Evolutionary conservation across 2,797 vertebrate species (phyloP), one percentile per base, ranked within the genome.

Genomic region (Melanotaenia pygmaea): DNA sequence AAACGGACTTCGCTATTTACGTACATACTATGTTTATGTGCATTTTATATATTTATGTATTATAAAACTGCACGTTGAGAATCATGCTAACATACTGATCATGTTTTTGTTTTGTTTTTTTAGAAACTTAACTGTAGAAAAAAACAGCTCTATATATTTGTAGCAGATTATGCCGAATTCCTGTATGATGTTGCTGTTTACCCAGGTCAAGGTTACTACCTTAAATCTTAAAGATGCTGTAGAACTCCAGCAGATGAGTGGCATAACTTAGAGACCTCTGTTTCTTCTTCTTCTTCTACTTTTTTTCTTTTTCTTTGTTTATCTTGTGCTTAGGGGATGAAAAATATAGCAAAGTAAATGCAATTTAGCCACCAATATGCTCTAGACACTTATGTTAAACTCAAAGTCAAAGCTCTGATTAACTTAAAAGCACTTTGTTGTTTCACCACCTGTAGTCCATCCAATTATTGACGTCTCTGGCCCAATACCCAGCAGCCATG

Each of bases 381-480:
- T 64, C n/a, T n/a, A 38, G 59, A 60, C 65, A 60, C 45, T n/a
- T 14, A 77, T 7, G 1, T 37, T 59, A 7, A 64, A 53, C 50
- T 14, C 28, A 13, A 78, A 76, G 60, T 53, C 28, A 40, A 35
- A n/a, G 57, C 53, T 51, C 60, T 64, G 56, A 76, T 85, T 81
- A 72, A 75, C 61, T 75, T 67, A 40, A 77, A 76, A 79, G 67
- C 76, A 70, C 57, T 82, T 83, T 81, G 57, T 74, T 84, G 66
- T 72, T 72, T 86, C 78, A 59, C 74, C 74, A 82, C 65, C 81
- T 26, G 2, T 66, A n/a, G 45, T 70, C 65, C 3, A 7, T 73
- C 70, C 66, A 79, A 43, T 86, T 81, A 88, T 85, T 84, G 80
- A 68, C 67, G 57, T 77, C 45, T 73, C 22, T 32, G 9, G 14